These are phyloP conservation scores for Drosophila phalerata DNA, from an alignment of 2,888 invertebrate genomes.

Conservation along the genomic window DNA sequence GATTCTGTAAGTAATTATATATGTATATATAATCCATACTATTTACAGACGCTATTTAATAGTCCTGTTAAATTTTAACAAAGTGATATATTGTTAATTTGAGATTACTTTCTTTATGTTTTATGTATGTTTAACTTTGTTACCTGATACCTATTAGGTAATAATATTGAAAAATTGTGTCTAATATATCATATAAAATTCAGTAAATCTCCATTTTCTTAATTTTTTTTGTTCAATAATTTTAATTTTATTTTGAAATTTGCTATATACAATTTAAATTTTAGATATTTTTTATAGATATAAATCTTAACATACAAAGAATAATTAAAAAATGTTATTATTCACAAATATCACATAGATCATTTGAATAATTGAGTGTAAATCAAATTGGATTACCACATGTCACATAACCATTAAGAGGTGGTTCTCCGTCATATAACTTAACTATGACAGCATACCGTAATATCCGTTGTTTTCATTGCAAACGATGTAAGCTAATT, in stretches of 20 bases:
- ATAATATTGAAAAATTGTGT: no score
- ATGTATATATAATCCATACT: background rate
- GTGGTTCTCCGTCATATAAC: background rate
- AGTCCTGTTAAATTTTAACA: background rate
- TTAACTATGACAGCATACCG: constrained; percentile 10
- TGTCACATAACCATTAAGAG: background rate
- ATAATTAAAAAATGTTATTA: no score
- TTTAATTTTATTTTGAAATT: background rate
- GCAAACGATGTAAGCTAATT: constrained; percentile 48
- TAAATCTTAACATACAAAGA: background rate
- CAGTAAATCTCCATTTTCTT: no score
- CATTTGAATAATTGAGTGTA: background rate
- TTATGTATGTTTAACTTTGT: no score
- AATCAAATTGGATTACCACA: constrained; percentile 18
- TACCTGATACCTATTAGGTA: no score
- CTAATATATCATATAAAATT: no score
- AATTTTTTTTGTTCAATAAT: no score
- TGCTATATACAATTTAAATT: background rate
- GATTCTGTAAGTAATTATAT: constrained; percentile 61
- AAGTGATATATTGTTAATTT: background rate
- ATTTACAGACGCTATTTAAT: background rate
- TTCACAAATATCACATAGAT: background rate
- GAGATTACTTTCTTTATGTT: no score
- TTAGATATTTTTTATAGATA: background rate
- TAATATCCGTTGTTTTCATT: constrained; percentile 28